Conservation (phyloP, 2,888 invertebrate species). For the Leucoptera coffeella region DNA sequence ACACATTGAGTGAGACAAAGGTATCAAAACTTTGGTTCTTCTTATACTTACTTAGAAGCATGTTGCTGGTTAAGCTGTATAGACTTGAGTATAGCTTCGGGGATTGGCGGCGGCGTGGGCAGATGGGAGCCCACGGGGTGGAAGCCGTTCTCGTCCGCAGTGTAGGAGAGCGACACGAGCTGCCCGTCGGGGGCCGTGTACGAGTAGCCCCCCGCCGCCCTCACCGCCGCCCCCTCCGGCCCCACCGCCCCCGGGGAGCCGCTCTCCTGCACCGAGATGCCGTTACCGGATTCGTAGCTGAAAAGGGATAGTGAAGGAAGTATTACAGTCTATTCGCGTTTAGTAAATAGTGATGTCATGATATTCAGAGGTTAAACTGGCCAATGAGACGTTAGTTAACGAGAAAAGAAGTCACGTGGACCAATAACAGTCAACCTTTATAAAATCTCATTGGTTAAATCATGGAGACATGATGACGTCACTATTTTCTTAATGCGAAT, state of each 20-base stretch:
- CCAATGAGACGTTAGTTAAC: too few species aligned
- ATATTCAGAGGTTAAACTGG: too few species aligned
- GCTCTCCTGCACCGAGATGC: conserved; percentile 55
- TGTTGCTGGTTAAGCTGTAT: conserved; percentile 42
- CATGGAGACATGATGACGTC: too few species aligned
- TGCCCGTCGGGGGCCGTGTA: conserved; percentile 64
- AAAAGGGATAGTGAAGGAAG: too few species aligned
- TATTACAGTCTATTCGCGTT: too few species aligned
- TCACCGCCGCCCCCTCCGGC: conserved; percentile 44
- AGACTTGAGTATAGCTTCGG: conserved; percentile 45
- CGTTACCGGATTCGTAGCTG: conserved; percentile 62
- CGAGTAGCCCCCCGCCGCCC: conserved; percentile 60
- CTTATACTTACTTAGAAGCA: conserved; percentile 40
- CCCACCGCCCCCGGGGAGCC: conserved; percentile 52
- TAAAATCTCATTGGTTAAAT: too few species aligned
- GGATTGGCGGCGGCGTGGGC: conserved; percentile 53
- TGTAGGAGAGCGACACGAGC: conserved; percentile 58
- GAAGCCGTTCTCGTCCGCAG: conserved; percentile 68
- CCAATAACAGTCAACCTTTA: too few species aligned
- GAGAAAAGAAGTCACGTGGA: too few species aligned
- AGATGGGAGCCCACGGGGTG: conserved; percentile 58
- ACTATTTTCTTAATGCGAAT: too few species aligned
- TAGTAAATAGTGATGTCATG: too few species aligned
- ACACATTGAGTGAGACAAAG: too few species aligned
- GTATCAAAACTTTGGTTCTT: too few species aligned